Conservation (phyloP, 2,888 invertebrate species). For the Palloptera scutellata region DNA sequence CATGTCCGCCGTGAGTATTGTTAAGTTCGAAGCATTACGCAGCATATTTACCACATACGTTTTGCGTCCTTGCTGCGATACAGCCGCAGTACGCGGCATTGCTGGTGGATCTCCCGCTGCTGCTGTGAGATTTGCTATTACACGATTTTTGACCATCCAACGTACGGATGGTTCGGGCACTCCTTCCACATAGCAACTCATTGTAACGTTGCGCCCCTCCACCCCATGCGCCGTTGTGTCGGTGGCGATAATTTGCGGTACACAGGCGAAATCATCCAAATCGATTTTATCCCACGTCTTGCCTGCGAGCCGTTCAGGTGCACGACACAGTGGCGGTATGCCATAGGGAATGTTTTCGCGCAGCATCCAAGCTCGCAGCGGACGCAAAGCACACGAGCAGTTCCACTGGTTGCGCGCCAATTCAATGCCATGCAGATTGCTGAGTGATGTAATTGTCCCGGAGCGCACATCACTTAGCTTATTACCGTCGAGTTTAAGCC, state of each 20-base stretch:
- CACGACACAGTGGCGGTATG: conserved; percentile 74
- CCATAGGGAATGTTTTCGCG: conserved; percentile 78
- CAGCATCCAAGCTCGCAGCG: conserved; percentile 81
- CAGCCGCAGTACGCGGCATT: conserved; percentile 54
- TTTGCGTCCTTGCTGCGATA: conserved; percentile 67
- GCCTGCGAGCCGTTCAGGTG: conserved; percentile 71
- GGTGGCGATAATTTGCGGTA: conserved; percentile 73
- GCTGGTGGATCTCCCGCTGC: conserved; percentile 50
- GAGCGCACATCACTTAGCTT: conserved; percentile 73
- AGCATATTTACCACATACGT: conserved; percentile 73
- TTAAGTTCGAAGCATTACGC: conserved; percentile 76
- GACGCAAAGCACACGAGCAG: conserved; percentile 79
- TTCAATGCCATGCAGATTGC: conserved; percentile 77
- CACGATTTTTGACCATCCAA: conserved; percentile 76
- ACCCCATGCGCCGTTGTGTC: conserved; percentile 71
- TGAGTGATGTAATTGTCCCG: conserved; percentile 72
- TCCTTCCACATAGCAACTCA: conserved; percentile 76
- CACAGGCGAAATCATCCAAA: conserved; percentile 82
- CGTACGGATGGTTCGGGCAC: conserved; percentile 77
- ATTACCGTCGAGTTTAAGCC: conserved; percentile 81
- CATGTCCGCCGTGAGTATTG: conserved; percentile 75
- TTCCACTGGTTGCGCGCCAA: conserved; percentile 84
- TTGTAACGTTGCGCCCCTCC: conserved; percentile 77
- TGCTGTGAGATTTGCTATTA: conserved; percentile 71
- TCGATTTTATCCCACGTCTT: conserved; percentile 80